Conservation (phyloP, 2,113 vertebrate genomes). For the Leptobrachium leishanense region DNA sequence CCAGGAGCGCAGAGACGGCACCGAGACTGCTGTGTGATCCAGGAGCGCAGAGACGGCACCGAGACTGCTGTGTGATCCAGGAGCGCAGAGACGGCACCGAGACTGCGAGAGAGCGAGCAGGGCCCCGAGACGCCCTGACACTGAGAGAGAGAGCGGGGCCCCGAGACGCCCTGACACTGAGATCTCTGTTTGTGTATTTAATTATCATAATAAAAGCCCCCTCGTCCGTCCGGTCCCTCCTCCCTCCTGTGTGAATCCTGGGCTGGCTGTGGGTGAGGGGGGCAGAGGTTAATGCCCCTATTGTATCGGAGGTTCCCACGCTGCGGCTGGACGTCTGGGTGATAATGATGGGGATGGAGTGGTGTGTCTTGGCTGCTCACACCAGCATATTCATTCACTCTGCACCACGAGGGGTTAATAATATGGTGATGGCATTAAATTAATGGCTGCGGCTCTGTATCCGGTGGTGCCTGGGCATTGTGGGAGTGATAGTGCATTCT, state of each 20-base stretch:
- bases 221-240: not conserved
- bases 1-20: not conserved
- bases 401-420: too few relatives aligned
- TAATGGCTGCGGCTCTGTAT: too few relatives aligned
- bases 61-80: too few relatives aligned
- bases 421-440: too few relatives aligned
- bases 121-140: not conserved
- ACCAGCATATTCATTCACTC: too few relatives aligned
- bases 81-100: too few relatives aligned
- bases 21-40: too few relatives aligned
- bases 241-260: conserved; percentile 2
- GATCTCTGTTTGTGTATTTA: conserved; percentile 7
- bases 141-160: not conserved
- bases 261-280: not conserved
- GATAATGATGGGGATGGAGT: conserved; percentile 3
- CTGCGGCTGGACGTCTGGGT: not conserved
- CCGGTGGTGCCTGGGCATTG: too few relatives aligned
- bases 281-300: not conserved
- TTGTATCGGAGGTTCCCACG: conserved; percentile 28
- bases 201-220: conserved; percentile 39
- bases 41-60: not conserved
- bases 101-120: not conserved
- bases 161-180: not conserved
- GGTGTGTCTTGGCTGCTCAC: too few relatives aligned
- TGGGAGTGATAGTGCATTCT: too few relatives aligned